Conservation (phyloP, 2,888 invertebrate genomes). For the Drosophila putrida region DNA sequence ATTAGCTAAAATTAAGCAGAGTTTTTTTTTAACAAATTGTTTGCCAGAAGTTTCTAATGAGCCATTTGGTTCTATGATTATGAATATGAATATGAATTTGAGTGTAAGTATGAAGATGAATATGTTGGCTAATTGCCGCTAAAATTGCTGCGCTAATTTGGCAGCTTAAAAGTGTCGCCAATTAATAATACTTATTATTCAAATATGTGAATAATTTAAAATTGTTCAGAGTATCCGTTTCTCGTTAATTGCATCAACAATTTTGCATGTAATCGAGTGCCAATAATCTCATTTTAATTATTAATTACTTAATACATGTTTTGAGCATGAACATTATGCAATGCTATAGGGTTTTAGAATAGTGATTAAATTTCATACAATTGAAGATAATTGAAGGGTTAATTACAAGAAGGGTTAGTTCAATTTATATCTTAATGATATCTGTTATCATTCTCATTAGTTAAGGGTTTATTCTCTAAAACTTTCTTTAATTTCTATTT, state of each 20-base stretch:
- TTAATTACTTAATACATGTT: conserved; percentile 11
- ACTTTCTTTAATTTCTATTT: too few relatives aligned
- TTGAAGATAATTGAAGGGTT: background rate
- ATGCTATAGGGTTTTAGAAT: background rate
- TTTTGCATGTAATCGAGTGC: background rate
- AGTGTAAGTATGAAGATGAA: conserved; percentile 6
- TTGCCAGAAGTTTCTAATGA: conserved; percentile 45
- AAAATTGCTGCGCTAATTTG: background rate
- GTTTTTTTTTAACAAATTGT: conserved; percentile 46
- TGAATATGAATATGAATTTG: conserved; percentile 23
- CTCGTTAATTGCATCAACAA: conserved; percentile 24
- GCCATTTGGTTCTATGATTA: conserved; percentile 15
- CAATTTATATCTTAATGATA: background rate
- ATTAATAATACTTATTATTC: conserved; percentile 36
- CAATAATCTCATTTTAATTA: conserved; percentile 18
- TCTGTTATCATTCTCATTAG: background rate
- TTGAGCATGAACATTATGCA: background rate
- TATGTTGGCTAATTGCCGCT: conserved; percentile 30
- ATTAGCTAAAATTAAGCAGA: conserved; percentile 36
- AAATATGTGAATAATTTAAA: conserved; percentile 18
- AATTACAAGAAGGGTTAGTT: too few relatives aligned
- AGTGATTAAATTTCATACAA: background rate
- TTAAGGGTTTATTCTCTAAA: too few relatives aligned
- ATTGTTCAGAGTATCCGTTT: conserved; percentile 17
- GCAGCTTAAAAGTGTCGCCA: conserved; percentile 22